Evolutionary conservation across 2,113 vertebrate species (phyloP).

Genomic region (Orientallactaga bullata): DNA sequence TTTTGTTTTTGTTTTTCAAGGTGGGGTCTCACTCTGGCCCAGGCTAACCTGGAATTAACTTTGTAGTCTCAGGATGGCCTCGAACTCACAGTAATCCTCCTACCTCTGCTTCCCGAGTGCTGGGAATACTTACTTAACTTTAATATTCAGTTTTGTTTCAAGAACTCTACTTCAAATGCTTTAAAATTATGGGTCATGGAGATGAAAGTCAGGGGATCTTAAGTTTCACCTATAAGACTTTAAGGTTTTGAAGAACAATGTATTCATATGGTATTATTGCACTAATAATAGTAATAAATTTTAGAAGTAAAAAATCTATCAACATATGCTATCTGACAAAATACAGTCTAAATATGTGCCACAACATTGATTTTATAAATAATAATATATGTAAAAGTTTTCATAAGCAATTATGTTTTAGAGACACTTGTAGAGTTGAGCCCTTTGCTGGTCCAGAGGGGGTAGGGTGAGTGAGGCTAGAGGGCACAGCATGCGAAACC

Average conservation of each 20-base stretch:
- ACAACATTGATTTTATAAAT: background rate
- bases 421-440: background rate
- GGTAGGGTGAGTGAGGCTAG: no score
- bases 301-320: slow-evolving; percentile 1
- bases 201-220: background rate
- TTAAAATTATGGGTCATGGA: background rate
- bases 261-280: background rate
- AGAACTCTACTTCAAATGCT: background rate
- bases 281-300: slow-evolving; percentile 5
- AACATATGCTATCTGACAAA: background rate
- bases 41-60: no score
- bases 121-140: background rate
- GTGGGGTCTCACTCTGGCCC: no score
- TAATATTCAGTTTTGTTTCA: background rate
- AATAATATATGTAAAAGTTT: background rate
- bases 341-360: background rate
- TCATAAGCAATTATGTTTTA: slow-evolving; percentile 8
- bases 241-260: background rate
- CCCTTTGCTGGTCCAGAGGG: background rate
- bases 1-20: no score
- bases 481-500: no score
- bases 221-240: background rate
- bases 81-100: no score
- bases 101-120: no score
- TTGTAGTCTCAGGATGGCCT: no score